These are phyloP conservation scores for Felis catus DNA, from an alignment of 2,113 vertebrate species.

Conservation along the genomic window DNA sequence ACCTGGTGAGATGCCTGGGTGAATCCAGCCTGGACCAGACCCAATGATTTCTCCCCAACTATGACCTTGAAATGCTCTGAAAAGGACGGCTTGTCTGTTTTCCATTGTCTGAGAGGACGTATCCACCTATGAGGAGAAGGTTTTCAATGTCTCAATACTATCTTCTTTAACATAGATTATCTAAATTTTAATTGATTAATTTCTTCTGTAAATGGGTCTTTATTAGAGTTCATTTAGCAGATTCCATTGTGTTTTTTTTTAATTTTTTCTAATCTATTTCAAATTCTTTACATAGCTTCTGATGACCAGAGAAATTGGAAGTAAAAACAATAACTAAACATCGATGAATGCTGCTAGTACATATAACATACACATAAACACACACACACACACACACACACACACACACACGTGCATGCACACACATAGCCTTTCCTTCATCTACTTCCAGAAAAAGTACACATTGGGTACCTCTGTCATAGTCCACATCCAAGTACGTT, in stretches of 20 bases:
- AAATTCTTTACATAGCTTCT: not conserved
- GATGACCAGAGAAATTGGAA: not conserved
- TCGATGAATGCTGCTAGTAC: not conserved
- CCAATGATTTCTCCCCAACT: accelerated
- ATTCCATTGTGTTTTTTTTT: not conserved
- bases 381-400: not conserved
- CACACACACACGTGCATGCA: not conserved
- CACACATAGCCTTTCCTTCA: not conserved
- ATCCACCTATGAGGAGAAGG: not conserved
- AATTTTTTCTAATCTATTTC: not conserved
- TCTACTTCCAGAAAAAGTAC: not conserved
- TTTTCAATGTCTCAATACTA: not conserved
- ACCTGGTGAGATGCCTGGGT: not conserved
- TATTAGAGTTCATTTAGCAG: not conserved
- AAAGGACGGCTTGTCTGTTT: not conserved
- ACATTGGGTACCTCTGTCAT: not conserved
- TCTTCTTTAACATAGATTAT: not conserved
- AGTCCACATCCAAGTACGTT: not conserved
- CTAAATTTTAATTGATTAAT: not conserved
- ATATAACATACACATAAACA: not conserved
- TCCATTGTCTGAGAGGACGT: not conserved
- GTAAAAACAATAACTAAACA: not conserved
- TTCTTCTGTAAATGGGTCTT: not conserved
- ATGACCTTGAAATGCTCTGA: not conserved
- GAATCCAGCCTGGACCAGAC: accelerated